A percentile compares a stretch with the other conserved stretches of the same genome.
phyloP scores from a whole-genome alignment of 1,140 invertebrate species.

The Papilio xuthus region DNA sequence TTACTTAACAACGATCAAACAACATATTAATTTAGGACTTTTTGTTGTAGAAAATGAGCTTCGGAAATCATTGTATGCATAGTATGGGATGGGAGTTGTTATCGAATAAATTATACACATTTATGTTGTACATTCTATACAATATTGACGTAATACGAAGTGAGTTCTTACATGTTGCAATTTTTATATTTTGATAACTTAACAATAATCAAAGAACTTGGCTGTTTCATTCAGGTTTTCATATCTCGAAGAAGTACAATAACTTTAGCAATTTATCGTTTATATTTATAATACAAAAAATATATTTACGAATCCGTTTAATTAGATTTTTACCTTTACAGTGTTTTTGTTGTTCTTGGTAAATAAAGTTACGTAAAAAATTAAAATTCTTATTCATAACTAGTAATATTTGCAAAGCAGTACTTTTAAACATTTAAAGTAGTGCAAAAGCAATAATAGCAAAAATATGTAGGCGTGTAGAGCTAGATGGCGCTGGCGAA shows the following conservation, averaged over 20 bases:
- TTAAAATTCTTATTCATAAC: no score
- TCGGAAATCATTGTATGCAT: slow-evolving; percentile 55
- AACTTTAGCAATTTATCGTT: no score
- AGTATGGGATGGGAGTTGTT: slow-evolving; percentile 10
- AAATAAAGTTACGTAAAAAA: no score
- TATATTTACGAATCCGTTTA: no score
- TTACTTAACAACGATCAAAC: slow-evolving; percentile 79
- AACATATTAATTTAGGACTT: slow-evolving; percentile 79
- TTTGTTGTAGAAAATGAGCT: slow-evolving; percentile 72
- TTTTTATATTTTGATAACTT: no score
- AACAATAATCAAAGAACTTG: no score
- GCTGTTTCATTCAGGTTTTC: no score
- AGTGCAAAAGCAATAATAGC: slow-evolving; percentile 53
- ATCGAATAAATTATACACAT: neutral
- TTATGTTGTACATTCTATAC: neutral
- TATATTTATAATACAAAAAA: no score
- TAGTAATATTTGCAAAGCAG: no score
- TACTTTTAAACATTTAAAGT: slow-evolving; percentile 34
- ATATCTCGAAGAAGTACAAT: no score
- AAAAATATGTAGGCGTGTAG: slow-evolving; percentile 54
- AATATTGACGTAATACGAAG: slow-evolving; percentile 33
- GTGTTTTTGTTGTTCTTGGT: no score
- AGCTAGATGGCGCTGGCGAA: slow-evolving; percentile 39
- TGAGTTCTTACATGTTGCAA: slow-evolving; percentile 18
- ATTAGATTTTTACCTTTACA: no score